Evolutionary conservation across 2,797 vertebrate species (phyloP).

Genomic region (Onychomys arenicola): DNA sequence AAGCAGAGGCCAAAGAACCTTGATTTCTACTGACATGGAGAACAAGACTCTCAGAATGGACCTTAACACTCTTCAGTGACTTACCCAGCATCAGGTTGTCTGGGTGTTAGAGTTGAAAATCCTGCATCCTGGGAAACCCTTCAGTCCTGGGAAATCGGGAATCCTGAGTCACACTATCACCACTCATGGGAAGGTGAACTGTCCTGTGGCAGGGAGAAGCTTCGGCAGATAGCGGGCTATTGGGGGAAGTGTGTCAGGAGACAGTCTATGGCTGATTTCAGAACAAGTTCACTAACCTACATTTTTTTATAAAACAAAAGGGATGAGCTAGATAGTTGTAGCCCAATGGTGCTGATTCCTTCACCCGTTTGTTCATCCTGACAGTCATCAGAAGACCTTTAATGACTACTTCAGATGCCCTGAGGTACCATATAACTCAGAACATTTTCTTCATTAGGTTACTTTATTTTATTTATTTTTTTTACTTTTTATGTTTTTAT

Average conservation of each 20-base stretch:
- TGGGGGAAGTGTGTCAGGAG: background rate
- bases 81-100: background rate
- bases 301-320: background rate
- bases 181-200: background rate
- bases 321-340: background rate
- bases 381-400: conserved; percentile 22
- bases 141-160: background rate
- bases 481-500: background rate
- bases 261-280: background rate
- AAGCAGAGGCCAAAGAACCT: background rate
- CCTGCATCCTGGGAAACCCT: no score
- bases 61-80: background rate
- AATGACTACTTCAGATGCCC: background rate
- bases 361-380: background rate
- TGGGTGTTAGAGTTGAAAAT: background rate
- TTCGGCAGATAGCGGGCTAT: background rate
- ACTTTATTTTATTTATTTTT: background rate
- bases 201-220: background rate
- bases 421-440: background rate
- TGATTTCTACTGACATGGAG: no score
- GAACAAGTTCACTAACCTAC: background rate
- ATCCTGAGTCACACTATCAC: background rate
- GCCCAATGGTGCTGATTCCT: background rate
- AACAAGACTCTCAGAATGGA: no score
- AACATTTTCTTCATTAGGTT: conserved; percentile 52